Evolutionary conservation across 2,888 invertebrate genomes (phyloP), one percentile per base, ranked within the genome.

Genomic region (Zeuzera pyrina): DNA sequence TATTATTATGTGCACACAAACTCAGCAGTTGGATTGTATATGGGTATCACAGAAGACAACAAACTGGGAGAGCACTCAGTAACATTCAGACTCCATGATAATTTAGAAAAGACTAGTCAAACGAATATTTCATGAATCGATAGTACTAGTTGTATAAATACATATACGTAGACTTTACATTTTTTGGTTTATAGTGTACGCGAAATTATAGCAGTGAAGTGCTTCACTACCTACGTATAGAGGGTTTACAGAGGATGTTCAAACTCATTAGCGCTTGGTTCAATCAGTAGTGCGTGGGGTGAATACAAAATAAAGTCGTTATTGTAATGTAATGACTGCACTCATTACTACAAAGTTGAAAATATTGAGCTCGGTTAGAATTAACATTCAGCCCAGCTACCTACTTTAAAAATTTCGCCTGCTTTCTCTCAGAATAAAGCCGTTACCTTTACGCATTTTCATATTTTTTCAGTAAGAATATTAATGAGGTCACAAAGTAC

Each of bases 361-460:
- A 52, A 53, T 59, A 52, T 58, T 58, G 54, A 45, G 51, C 33
- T 45, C 41, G 34, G 36, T 33, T 27, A 37, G 49, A 57, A 63
- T 65, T 66, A 64, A 57, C 39, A 65, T 66, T 66, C 64, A 49
- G 42, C 42, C 45, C 54, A 53, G 25, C 25, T 47, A 47, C 42
- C 38, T 43, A 45, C 52, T 56, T 62, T 51, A 45, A 57, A 63
- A 44, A 57, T 55, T 48, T 52, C 15, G 43, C 49, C 47, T 58
- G 54, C 52, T 52, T 56, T 55, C 45, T 49, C 43, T 51, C 44
- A 45, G 50, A 51, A 57, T 57, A 56, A 64, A 65, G 62, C 54
- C 60, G 55, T 62, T 54, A 57, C 56, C 47, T 57, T 59, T 56
- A 53, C 52, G 41, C 52, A 45, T 56, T 61, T 61, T 57, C 56